These are phyloP conservation scores for Eupsilia transversa DNA, from an alignment of 2,888 invertebrate genomes.

Conservation along the genomic window DNA sequence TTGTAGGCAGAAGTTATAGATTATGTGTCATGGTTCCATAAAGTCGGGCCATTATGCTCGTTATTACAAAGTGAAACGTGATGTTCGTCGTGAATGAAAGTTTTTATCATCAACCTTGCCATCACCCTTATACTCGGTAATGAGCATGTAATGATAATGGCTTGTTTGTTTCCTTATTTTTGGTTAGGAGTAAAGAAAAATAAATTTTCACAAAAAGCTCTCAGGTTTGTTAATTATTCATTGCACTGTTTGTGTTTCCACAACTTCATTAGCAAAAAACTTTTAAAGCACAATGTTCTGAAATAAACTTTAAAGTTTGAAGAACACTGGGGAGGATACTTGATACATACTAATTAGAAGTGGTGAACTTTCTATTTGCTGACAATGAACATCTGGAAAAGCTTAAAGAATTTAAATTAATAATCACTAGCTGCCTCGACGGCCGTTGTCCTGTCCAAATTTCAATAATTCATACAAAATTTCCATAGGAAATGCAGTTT, in stretches of 20 bases:
- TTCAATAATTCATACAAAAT: no score
- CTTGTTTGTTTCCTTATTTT: conserved; percentile 31
- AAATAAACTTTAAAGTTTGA: conserved; percentile 33
- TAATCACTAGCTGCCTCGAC: not conserved
- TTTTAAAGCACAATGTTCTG: conserved; percentile 21
- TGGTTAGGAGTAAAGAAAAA: not conserved
- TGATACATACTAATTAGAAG: conserved; percentile 33
- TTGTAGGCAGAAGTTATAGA: conserved; percentile 43
- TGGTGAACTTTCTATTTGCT: conserved; percentile 14
- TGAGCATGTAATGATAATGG: conserved; percentile 54
- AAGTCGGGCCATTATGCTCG: conserved; percentile 63
- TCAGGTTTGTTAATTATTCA: conserved; percentile 24
- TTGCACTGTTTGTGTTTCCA: conserved; percentile 41
- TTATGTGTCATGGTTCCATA: conserved; percentile 59
- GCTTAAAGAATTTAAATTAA: conserved; percentile 22
- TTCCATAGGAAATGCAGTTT: no score
- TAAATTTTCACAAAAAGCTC: not conserved
- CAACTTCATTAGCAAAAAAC: conserved; percentile 31
- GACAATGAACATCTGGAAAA: not conserved
- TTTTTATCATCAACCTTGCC: conserved; percentile 51
- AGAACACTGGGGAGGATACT: conserved; percentile 4
- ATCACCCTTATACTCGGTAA: conserved; percentile 47
- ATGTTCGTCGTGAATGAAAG: conserved; percentile 60
- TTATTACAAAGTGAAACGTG: conserved; percentile 63
- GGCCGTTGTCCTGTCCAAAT: no score